Percentiles rank a stretch among this genome's conserved stretches.
These are phyloP conservation scores for Pogonophryne albipinna DNA, from an alignment of 2,797 vertebrate species.

Conservation along the genomic window DNA sequence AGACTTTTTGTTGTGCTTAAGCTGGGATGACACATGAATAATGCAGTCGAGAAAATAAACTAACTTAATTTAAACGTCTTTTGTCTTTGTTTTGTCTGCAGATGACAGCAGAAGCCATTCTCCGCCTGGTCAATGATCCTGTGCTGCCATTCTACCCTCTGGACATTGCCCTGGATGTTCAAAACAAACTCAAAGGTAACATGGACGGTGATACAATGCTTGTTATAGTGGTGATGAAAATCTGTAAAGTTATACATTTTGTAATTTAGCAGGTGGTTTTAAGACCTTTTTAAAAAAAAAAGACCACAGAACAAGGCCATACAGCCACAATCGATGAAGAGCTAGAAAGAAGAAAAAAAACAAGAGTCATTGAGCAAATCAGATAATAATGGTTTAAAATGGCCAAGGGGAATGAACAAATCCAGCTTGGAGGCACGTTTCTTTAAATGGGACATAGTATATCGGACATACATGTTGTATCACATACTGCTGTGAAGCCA, in stretches of 20 bases:
- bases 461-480: no score
- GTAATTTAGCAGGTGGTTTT: not conserved
- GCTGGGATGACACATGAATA: not conserved
- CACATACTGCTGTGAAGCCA: no score
- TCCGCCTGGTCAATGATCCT: slow-evolving; percentile 89
- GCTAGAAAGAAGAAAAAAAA: no score
- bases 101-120: slow-evolving; percentile 93
- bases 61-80: not conserved
- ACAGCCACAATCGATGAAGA: no score
- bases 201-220: slow-evolving; percentile 9
- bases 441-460: no score
- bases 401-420: no score
- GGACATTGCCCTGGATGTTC: slow-evolving; percentile 93
- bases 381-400: not conserved
- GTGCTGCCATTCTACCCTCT: slow-evolving; percentile 94
- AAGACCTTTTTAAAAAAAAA: not conserved
- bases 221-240: not conserved
- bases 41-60: not conserved
- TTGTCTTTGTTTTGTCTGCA: slow-evolving; percentile 77
- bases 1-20: not conserved
- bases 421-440: no score
- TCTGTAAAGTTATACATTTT: not conserved
- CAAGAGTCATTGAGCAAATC: not conserved
- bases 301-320: not conserved
- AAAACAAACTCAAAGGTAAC: slow-evolving; percentile 95